Evolutionary conservation across 2,113 vertebrate genomes (phyloP), one percentile per base, ranked within the genome.

Genomic region (Callospermophilus lateralis): DNA sequence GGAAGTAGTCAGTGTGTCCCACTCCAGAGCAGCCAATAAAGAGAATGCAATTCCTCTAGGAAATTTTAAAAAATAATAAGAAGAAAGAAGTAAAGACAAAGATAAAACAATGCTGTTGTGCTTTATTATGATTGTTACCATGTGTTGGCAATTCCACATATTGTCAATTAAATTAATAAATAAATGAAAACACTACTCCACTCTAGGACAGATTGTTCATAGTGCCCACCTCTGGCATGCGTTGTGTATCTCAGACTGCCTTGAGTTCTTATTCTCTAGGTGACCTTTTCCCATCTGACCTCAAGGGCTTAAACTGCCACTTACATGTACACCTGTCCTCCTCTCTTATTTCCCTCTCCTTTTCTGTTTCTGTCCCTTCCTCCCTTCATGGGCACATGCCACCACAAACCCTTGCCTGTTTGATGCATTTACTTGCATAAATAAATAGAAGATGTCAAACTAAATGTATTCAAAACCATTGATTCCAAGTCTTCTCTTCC

Each of bases 201-300:
- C 48, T 4, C 30, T 42, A 32, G 8, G 11, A 1, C 16, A 8
- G 55, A 39, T 22, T 34, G 6, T 39, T 81, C 32, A 24, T 10
- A 15, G 26, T 8, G 20, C 20, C 24, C n/a, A 48, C 2, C 10
- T 37, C 67, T 34, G 37, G 11, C 24, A 4, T 74, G 3, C 6
- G 0, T 24, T 63, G 2, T 16, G 28, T 34, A 55, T 24, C 6
- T 9, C 17, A 53, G 17, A 22, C 17, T 65, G 0, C 8, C 3
- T 1, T 32, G 1, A 58, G 3, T 15, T 1, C 37, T n/a, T 42
- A 28, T 74, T 83, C 28, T 74, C 68, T 67, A 28, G 34, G 7
- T n/a, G 8, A 45, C 55, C 2, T 68, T n/a, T 51, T 34, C 42
- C 10, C 63, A 0, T 74, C 48, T 84, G 51, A 16, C 39, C 72